Evolutionary conservation across 2,113 vertebrate genomes (phyloP).

Genomic region (Myotis yumanensis): DNA sequence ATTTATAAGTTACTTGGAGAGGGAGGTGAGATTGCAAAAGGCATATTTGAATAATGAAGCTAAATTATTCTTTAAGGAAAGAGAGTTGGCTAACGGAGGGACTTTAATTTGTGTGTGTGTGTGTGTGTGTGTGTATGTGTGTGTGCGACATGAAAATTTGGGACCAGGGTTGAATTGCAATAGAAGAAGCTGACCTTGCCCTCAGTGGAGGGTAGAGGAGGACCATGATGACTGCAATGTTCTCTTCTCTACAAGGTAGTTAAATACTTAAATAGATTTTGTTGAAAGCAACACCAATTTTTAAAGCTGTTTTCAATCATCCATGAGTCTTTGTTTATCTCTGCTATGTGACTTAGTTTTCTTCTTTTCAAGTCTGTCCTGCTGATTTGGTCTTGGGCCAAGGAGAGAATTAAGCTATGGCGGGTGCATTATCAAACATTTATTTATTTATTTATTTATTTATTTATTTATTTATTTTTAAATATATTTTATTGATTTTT

Average conservation of each 20-base stretch:
- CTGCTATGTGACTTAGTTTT: neutral
- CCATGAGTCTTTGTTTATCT: neutral
- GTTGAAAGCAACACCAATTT: neutral
- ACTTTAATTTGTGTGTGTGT: neutral
- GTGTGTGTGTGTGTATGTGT: neutral
- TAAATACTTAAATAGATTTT: neutral
- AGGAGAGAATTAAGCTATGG: neutral
- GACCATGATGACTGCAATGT: neutral
- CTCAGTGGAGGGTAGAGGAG: neutral
- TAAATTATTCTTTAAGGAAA: slow-evolving; percentile 19
- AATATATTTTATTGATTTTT: too few species aligned
- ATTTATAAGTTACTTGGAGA: neutral
- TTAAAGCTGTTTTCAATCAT: neutral
- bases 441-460: neutral
- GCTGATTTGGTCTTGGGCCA: neutral
- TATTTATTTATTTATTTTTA: neutral
- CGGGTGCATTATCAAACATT: neutral
- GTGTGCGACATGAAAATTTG: neutral
- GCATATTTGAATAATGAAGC: slow-evolving; percentile 24
- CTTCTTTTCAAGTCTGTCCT: neutral
- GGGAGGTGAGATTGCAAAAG: slow-evolving; percentile 35
- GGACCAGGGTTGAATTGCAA: neutral
- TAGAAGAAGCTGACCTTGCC: neutral
- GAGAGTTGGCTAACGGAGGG: neutral
- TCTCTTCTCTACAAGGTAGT: neutral